Conservation (phyloP, 1,140 invertebrate genomes). For the Arctopsyche grandis region DNA sequence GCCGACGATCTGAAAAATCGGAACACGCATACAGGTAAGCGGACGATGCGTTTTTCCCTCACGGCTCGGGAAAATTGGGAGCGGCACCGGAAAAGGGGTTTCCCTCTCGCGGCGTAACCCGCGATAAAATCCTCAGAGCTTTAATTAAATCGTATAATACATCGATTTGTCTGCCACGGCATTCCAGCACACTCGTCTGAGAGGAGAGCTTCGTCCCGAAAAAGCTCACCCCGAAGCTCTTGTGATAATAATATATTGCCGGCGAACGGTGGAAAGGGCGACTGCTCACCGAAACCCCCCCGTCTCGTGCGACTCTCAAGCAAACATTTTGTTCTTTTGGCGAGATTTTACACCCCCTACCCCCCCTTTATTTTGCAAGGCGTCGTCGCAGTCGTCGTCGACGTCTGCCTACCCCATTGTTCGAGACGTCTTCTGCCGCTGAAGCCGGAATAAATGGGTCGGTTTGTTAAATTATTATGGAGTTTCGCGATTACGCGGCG, state of each 20-base stretch:
- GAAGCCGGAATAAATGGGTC: conserved; percentile 40
- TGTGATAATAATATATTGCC: conserved; percentile 39
- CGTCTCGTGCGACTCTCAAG: too few relatives aligned
- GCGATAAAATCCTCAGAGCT: conserved; percentile 33
- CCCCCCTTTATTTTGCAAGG: not conserved
- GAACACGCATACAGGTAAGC: too few relatives aligned
- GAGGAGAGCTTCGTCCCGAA: not conserved
- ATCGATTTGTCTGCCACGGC: conserved; percentile 35
- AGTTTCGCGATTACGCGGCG: conserved; percentile 31
- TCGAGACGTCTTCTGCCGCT: not conserved
- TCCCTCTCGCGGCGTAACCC: not conserved
- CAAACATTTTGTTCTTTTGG: not conserved
- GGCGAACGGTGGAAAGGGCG: not conserved
- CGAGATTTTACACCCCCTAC: not conserved
- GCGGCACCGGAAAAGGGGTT: conserved; percentile 13
- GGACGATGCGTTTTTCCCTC: too few relatives aligned
- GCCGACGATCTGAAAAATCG: not conserved
- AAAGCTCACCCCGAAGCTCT: conserved; percentile 18
- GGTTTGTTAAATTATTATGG: conserved; percentile 42
- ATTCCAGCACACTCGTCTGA: not conserved
- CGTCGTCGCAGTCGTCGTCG: not conserved
- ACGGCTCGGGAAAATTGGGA: too few relatives aligned
- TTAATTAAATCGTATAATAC: conserved; percentile 45
- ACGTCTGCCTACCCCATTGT: too few relatives aligned
- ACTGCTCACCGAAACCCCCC: too few relatives aligned